Evolutionary conservation across 2,113 vertebrate species (phyloP).

Genomic region (Condylura cristata): DNA sequence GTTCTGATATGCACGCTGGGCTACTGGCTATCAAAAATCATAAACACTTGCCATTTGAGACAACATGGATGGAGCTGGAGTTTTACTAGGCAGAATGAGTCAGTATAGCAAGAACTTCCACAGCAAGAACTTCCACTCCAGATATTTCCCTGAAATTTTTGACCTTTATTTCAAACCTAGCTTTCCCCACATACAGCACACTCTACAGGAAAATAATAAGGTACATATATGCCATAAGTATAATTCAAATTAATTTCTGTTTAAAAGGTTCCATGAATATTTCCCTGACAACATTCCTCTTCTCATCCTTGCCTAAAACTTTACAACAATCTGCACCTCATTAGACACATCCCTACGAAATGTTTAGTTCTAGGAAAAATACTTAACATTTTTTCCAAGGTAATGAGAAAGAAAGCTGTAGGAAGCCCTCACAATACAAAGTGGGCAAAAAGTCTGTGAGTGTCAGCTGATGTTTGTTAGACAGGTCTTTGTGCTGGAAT

Average conservation of each 20-base stretch:
- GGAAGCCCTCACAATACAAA: not conserved
- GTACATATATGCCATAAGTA: not conserved
- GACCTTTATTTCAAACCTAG: not conserved
- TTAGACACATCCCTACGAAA: constrained; percentile 23
- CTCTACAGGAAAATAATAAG: not conserved
- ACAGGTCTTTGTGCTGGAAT: not conserved
- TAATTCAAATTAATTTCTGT: not conserved
- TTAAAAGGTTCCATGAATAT: not conserved
- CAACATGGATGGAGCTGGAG: too few relatives aligned
- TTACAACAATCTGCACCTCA: not conserved
- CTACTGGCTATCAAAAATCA: too few relatives aligned
- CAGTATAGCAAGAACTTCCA: too few relatives aligned
- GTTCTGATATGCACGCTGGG: too few relatives aligned
- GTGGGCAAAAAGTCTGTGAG: not conserved
- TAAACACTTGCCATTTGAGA: too few relatives aligned
- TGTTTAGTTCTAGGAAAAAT: constrained; percentile 42
- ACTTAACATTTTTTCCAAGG: constrained; percentile 34
- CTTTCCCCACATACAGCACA: not conserved
- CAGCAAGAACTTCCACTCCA: not conserved
- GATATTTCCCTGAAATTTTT: constrained; percentile 12
- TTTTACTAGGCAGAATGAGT: too few relatives aligned
- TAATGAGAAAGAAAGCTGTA: not conserved
- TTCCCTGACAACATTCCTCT: not conserved
- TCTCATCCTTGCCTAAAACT: not conserved
- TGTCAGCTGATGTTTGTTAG: constrained; percentile 8